phyloP scores from a whole-genome alignment of 2,888 invertebrate genomes.

The Drosophila stalkeri region DNA sequence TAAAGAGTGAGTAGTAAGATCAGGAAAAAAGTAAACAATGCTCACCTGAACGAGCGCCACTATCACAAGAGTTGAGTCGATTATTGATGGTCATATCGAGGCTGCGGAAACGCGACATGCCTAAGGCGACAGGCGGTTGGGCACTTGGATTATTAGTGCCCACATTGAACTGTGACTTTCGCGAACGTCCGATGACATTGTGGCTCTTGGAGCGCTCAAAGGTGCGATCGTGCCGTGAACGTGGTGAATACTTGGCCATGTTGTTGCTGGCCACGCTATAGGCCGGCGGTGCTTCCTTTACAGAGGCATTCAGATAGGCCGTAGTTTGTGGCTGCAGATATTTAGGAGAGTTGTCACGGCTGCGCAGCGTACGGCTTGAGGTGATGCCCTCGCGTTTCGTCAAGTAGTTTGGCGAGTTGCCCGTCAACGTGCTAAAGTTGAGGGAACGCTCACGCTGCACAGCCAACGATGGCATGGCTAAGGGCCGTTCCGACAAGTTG shows the following conservation, averaged over 20 bases:
- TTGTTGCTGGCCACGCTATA: slow-evolving; percentile 59
- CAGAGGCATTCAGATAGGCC: slow-evolving; percentile 82
- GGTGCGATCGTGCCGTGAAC: slow-evolving; percentile 71
- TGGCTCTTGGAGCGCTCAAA: slow-evolving; percentile 83
- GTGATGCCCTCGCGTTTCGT: slow-evolving; percentile 81
- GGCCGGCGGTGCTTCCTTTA: slow-evolving; percentile 83
- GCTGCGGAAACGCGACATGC: slow-evolving; percentile 88
- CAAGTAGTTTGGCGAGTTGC: slow-evolving; percentile 85
- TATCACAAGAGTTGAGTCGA: slow-evolving; percentile 86
- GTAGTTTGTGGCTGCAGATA: slow-evolving; percentile 83
- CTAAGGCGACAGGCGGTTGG: slow-evolving; percentile 61
- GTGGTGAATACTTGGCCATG: slow-evolving; percentile 70
- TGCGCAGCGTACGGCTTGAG: slow-evolving; percentile 75
- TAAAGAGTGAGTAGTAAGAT: no score
- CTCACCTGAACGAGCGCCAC: slow-evolving; percentile 84
- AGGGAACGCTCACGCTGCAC: slow-evolving; percentile 82
- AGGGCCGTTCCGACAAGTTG: slow-evolving; percentile 81
- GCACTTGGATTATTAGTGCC: slow-evolving; percentile 56
- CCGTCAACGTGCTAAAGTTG: slow-evolving; percentile 84
- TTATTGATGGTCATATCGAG: slow-evolving; percentile 87
- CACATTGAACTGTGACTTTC: slow-evolving; percentile 87
- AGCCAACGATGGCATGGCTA: slow-evolving; percentile 56
- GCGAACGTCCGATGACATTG: slow-evolving; percentile 84
- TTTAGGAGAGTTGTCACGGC: slow-evolving; percentile 84
- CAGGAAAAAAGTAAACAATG: neutral